Evolutionary conservation across 2,797 vertebrate genomes (phyloP), one percentile per base, ranked within the genome.

Genomic region (Coranthus polyacanthus): DNA sequence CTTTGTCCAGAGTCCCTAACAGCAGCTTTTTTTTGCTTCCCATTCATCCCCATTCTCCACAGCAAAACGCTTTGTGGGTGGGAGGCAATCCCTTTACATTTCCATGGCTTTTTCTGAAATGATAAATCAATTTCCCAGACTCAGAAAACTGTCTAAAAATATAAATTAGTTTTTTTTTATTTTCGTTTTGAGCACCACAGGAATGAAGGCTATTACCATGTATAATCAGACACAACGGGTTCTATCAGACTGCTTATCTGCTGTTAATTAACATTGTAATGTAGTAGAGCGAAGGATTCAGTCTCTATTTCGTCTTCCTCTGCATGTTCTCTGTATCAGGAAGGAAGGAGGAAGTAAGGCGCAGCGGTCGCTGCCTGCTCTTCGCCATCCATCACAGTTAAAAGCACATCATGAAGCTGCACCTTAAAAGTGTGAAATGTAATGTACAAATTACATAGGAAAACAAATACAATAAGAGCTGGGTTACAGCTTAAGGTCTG

Each of bases 191-290:
- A 72, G 61, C 64, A 43, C 52, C 41, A 38, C 11, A 12, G 64
- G 62, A 81, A 60, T 53, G 52, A 50, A 69, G 63, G 72, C 53
- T 55, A 77, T 79, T 75, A 68, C 38, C 49, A 57, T 62, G 50
- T 57, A 45, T 78, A 83, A 80, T 85, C 52, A 20, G 55, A 63
- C 68, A 34, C 42, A 68, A 56, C 18, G 29, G 12, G 42, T 63
- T 75, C 64, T 42, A 53, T 84, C 68, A 63, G 57, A 24, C 63
- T 42, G 61, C 75, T 86, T 82, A 84, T 87, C 84, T 68, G 55
- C 67, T 81, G 55, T 79, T 85, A 84, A 87, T 88, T 88, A 79
- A 38, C 59, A 63, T 42, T 66, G 66, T 72, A 78, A 85, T 85
- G 49, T 59, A 69, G 61, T 5, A 45, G 46, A 78, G 55, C 34